These are phyloP conservation scores for Rhabdornis inornatus DNA, from an alignment of 2,113 vertebrate genomes.

Conservation along the genomic window DNA sequence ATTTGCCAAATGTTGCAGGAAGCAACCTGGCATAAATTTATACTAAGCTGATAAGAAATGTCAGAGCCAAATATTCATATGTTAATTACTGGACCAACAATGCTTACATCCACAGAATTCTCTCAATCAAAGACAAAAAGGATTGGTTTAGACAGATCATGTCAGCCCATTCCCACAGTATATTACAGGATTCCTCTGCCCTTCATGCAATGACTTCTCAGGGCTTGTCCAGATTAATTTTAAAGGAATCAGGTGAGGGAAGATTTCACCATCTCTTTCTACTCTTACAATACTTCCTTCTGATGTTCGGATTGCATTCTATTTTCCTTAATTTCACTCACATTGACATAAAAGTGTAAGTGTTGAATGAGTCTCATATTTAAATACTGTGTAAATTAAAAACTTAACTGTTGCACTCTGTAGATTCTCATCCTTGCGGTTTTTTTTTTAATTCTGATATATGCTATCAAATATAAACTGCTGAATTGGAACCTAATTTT, in stretches of 20 bases:
- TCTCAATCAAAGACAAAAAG: not conserved
- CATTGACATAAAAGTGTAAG: not conserved
- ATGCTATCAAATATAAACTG: not conserved
- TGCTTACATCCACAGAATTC: not conserved
- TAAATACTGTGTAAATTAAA: not conserved
- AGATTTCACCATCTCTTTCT: not conserved
- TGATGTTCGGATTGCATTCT: not conserved
- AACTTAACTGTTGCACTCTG: not conserved
- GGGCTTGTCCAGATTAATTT: not conserved
- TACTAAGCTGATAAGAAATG: not conserved
- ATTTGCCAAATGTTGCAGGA: conserved; percentile 6
- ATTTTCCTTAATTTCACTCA: conserved; percentile 29
- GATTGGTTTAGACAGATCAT: not conserved
- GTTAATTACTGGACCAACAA: not conserved
- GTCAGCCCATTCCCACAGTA: not conserved
- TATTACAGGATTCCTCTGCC: not conserved
- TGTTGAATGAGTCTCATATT: not conserved
- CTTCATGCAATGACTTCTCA: not conserved
- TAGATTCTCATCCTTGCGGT: not conserved
- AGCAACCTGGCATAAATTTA: not conserved
- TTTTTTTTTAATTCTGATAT: accelerated
- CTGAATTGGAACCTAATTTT: not conserved
- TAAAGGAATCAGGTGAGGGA: not conserved
- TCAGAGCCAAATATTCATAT: not conserved
- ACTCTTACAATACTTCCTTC: not conserved